Base-by-base conservation (phyloP, 2,797 vertebrate genomes). In the Strix occidentalis region DNA sequence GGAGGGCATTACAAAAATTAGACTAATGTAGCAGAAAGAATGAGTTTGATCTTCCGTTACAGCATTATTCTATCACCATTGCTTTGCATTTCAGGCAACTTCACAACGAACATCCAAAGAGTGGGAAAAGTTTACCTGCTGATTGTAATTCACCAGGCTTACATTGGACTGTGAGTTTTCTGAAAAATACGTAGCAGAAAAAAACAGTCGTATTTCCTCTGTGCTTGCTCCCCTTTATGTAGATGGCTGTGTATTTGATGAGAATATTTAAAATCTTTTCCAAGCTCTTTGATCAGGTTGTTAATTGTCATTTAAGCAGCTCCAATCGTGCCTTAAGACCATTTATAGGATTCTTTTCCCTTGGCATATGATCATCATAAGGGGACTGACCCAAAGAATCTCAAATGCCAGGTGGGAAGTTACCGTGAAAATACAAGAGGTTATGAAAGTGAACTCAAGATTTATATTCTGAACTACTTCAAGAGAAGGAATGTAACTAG, bases 1-100 rank as follows among this genome's bases (percentile, higher is more conserved):
- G 95, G 96, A 96, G 77, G 84, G 90, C 65, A 93, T 96, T 96
- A 96, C 87, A 78, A 87, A 97, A 96, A 97, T 96, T 94, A 97
- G 92, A 89, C 87, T 96, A 96, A 96, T 94, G 95, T 95, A 94
- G 94, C 90, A 85, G 94, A 97, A 95, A 96, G 87, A 95, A 97
- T 94, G 84, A 87, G 92, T 92, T 78, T 96, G 95, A 94, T 97
- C 84, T 96, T 92, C 93, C 12, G 0, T 93, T 96, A 89, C 75
- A 76, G 82, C 72, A 86, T 91, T 93, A 92, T 83, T 92, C 50
- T 92, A 89, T 56, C 90, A 69, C 65, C 56, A 66, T 8, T 26
- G 75, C 69, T 92, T 75, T 86, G 87, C 39, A 76, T 93, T 95
- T 85, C 72, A 91, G 84, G 82, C 82, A 93, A 33, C 75, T 56